Evolutionary conservation across 2,797 vertebrate species (phyloP), one percentile per base, ranked within the genome.

Genomic region (Danio albolineatus): DNA sequence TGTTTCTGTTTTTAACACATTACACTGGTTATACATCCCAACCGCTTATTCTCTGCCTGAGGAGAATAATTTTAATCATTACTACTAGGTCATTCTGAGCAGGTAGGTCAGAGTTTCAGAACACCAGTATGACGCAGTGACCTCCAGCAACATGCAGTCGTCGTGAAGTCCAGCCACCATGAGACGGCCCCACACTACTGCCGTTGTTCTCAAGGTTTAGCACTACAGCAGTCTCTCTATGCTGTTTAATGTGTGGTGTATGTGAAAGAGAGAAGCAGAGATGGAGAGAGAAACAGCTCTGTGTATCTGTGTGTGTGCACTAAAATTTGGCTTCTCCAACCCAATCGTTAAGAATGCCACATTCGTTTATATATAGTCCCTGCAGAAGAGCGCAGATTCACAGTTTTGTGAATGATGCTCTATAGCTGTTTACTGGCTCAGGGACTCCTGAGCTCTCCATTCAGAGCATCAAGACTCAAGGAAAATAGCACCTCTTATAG

Each of bases 311-410:
- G 60, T 73, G 66, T 82, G 75, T 80, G 81, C 64, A 49, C 73
- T 65, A 84, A 85, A 79, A 73, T 78, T 84, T 90, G 89, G 83
- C 89, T 85, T 72, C 66, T 71, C 86, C 81, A 89, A 90, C 87
- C 88, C 83, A 88, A 86, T 89, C 88, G 83, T 91, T 91, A 90
- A 84, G 83, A 90, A 89, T 88, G 86, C 85, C 90, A 88, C 87
- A 88, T 88, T 82, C 73, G 89, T 82, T 85, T 88, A 89, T 88
- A 83, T 89, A 88, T 87, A 87, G 77, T 82, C 78, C 81, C 77
- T 83, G 74, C 81, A 53, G 74, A 73, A 54, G 66, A 88, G 85
- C 14, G 44, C 65, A 87, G 76, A 85, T 85, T 28, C 81, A 79
- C 65, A 69, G 80, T 85, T 86, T 87, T 89, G 85, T 81, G 76